Conservation (phyloP, 2,113 vertebrate genomes). For the Lichenostomus cassidix region DNA sequence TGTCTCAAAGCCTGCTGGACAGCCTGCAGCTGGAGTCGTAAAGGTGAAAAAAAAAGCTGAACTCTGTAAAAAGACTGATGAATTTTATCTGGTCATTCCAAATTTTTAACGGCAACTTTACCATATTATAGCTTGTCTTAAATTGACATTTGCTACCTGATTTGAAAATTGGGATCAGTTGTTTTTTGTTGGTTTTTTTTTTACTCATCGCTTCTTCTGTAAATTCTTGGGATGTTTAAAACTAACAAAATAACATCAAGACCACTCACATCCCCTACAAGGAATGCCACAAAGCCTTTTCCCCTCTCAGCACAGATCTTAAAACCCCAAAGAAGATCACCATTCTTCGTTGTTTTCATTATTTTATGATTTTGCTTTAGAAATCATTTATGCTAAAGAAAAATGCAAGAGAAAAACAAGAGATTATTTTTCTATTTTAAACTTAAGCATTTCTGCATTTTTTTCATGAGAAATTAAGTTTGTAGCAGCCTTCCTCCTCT, state of each 20-base stretch:
- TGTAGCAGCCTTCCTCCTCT: neutral
- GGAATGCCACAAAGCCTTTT: neutral
- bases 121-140: neutral
- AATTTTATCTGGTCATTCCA: neutral
- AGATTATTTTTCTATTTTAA: neutral
- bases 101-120: neutral
- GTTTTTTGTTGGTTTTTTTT: neutral
- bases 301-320: neutral
- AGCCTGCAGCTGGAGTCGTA: neutral
- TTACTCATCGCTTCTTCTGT: neutral
- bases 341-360: neutral
- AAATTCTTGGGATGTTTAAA: neutral
- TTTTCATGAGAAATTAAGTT: neutral
- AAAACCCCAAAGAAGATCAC: neutral
- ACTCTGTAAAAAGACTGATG: neutral
- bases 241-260: neutral
- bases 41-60: neutral
- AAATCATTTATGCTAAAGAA: neutral
- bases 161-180: neutral
- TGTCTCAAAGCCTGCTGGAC: neutral
- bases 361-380: neutral
- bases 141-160: neutral
- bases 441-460: neutral
- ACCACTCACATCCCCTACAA: neutral
- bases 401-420: neutral